Conservation (phyloP, 1,140 invertebrate species). For the Phenacoccus solenopsis region DNA sequence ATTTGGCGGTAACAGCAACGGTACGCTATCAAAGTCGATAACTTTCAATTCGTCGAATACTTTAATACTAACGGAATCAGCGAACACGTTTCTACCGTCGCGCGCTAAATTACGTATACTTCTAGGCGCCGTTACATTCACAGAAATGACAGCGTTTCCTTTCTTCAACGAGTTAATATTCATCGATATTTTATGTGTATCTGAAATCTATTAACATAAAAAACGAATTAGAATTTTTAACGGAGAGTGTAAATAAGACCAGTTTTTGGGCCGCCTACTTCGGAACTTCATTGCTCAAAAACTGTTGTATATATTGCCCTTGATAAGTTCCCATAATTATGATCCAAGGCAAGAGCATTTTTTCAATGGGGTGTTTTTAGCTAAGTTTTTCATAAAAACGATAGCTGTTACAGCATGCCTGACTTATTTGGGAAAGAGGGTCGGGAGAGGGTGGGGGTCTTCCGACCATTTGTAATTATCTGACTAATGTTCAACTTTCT, state of each 20-base stretch:
- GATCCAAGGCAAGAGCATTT: no score
- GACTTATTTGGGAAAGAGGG: no score
- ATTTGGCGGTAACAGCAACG: not conserved
- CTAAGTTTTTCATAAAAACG: no score
- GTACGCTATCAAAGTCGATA: not conserved
- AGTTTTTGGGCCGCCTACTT: no score
- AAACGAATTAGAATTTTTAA: not conserved
- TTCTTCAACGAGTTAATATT: not conserved
- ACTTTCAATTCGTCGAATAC: not conserved
- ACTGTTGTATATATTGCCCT: no score
- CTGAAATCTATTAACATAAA: not conserved
- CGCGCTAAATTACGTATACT: not conserved
- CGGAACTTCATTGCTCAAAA: no score
- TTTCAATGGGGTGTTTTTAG: no score
- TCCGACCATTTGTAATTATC: no score
- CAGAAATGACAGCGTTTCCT: not conserved
- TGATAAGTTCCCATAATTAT: no score
- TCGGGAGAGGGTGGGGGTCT: no score
- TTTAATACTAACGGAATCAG: not conserved
- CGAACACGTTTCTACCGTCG: not conserved
- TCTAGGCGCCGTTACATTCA: not conserved
- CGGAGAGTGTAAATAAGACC: not conserved
- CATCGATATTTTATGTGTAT: constrained; percentile 4
- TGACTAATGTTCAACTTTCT: no score
- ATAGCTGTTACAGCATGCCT: no score